Conservation (phyloP, 2,797 vertebrate species). For the Salarias fasciatus region DNA sequence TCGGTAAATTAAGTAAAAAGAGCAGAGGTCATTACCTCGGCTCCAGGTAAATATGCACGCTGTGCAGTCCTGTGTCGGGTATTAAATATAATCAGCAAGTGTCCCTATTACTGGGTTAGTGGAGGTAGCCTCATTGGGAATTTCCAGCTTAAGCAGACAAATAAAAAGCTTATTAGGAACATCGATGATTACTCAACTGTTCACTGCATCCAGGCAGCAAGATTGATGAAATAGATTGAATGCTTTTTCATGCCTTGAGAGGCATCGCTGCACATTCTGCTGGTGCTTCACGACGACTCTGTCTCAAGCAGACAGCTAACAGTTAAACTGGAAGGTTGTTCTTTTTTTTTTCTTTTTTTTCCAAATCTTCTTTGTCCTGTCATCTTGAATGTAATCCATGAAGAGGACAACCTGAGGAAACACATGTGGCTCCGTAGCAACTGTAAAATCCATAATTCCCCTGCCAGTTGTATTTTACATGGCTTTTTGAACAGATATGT, state of each 20-base stretch:
- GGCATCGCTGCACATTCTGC: slow-evolving; percentile 11
- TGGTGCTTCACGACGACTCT: slow-evolving; percentile 11
- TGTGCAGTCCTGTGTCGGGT: slow-evolving; percentile 60
- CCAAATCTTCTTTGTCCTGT: slow-evolving; percentile 8
- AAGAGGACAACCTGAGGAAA: slow-evolving; percentile 29
- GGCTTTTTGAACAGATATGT: slow-evolving; percentile 16
- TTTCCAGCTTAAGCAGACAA: slow-evolving; percentile 33
- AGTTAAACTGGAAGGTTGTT: slow-evolving; percentile 9
- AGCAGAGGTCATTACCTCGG: slow-evolving; percentile 70
- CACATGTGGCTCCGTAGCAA: slow-evolving; percentile 2
- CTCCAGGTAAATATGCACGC: slow-evolving; percentile 57
- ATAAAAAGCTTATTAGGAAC: slow-evolving; percentile 39
- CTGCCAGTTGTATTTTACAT: slow-evolving; percentile 12
- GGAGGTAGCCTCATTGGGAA: slow-evolving; percentile 25
- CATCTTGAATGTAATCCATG: slow-evolving; percentile 24
- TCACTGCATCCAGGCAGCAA: slow-evolving; percentile 22
- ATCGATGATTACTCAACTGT: slow-evolving; percentile 43
- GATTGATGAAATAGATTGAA: slow-evolving; percentile 46
- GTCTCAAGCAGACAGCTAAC: slow-evolving; percentile 1
- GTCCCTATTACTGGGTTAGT: slow-evolving; percentile 27
- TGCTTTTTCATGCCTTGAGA: slow-evolving; percentile 40
- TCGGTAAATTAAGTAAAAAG: slow-evolving; percentile 75
- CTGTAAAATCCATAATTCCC: slow-evolving; percentile 16
- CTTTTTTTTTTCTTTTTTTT: neutral
- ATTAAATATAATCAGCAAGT: slow-evolving; percentile 57